Evolutionary conservation across 2,797 vertebrate genomes (phyloP), one percentile per base, ranked within the genome.

Genomic region (Pachyuromys duprasi): DNA sequence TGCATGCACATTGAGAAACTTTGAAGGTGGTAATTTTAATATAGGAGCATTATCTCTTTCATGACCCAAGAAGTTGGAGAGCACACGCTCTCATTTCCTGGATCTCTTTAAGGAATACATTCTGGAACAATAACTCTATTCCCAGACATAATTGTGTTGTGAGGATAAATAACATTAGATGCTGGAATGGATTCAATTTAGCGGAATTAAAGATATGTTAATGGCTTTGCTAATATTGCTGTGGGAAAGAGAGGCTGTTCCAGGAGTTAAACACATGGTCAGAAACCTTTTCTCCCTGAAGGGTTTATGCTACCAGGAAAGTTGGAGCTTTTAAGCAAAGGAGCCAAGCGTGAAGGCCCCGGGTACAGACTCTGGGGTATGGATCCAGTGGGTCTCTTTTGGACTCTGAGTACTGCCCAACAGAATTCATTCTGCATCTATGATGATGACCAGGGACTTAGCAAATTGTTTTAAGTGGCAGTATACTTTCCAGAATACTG

Each of bases 1-100:
- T 76, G 53, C 45, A 83, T 91, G 70, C 78, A 3, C 18, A 17
- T 86, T 82, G 49, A 78, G 76, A 93, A 26, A 1, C n/a, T 69
- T 95, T 39, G 88, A 26, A 89, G 92, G 75, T 95, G 45, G n/a
- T 60, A 20, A 57, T 82, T 91, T 49, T 93, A 82, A 60, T 93
- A 53, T 28, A 81, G 26, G n/a, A 18, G 0, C 33, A 55, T 33
- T 67, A 5, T 60, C 26, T 83, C 5, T 20, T 81, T 57, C 24
- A 74, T 26, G 63, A 24, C 80, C 33, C 17, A 53, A 88, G 53
- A 94, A 26, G 1, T 67, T 81, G 33, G 18, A 28, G 26, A 63
- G 49, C 33, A 2, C 8, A 33, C 2, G 4, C 28, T 80, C 95
- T 33, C 57, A 6, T 87, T 95, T 87, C 33, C 17, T 53, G 1